Evolutionary conservation across 2,113 vertebrate genomes (phyloP), one percentile per base, ranked within the genome.

Genomic region (Nettapus auritus): DNA sequence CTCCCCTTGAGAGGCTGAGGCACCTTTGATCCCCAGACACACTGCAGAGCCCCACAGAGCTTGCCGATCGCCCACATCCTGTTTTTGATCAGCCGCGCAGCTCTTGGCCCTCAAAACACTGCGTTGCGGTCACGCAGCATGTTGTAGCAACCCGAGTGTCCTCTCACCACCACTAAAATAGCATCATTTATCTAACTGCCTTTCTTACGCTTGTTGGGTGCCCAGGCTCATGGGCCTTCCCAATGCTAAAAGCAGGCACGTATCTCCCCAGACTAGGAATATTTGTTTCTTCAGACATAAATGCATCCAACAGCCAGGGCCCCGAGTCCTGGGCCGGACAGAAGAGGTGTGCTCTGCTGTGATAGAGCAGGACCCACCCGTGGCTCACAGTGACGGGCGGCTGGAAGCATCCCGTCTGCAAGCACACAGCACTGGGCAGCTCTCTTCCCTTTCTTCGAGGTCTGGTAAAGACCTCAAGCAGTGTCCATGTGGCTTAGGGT

Each of bases 11-110:
- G 29, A 11, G 20, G 63, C 75, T 93, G 92, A 34, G 84, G 71
- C 93, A 56, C 48, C 11, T 17, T 55, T 40, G 93, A 33, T 53
- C 50, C 71, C 29, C 6, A 11, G 2, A 2, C 60, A 28, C 3
- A 1, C 6, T 2, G 38, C 60, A n/a, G 60, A 20, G 34, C 69
- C 62, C 60, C 46, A 2, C 66, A 7, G 74, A 15, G n/a, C 48
- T n/a, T 0, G 5, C 82, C 34, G 23, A 56, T n/a, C 40, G 48
- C 96, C 97, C 97, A 97, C 97, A 98, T 98, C 97, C 98, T 98
- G 97, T 97, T 98, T 97, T 92, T 68, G 74, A 46, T 8, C 69
- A 52, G 71, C 34, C 16, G 46, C 12, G 90, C n/a, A 52, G 84
- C 70, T 68, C 2, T 0, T 2, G 82, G 50, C 88, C 20, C 4